A percentile compares a stretch with the other conserved stretches of the same genome.
Conservation (phyloP, 2,113 vertebrate genomes). For the Chaetodon trifascialis region DNA sequence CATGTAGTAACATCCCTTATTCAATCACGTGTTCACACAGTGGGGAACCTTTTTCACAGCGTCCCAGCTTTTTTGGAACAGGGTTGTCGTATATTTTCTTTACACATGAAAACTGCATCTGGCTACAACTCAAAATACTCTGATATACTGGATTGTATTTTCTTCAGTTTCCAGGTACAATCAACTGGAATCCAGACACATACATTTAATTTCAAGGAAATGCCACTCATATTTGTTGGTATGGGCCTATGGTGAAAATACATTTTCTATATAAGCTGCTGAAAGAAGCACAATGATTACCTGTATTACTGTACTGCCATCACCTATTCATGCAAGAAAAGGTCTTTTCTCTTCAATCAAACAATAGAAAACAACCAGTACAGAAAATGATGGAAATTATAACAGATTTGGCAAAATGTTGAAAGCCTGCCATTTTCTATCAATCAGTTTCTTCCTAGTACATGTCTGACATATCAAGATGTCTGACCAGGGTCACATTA, state of each 20-base stretch:
- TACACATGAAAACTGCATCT: not conserved
- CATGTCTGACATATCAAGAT: constrained; percentile 28
- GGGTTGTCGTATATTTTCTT: not conserved
- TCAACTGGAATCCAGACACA: not conserved
- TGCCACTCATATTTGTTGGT: not conserved
- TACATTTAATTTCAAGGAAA: constrained; percentile 4
- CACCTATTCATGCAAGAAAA: not conserved
- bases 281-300: not conserved
- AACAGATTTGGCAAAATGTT: constrained; percentile 26
- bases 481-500: constrained; percentile 33
- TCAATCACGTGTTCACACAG: too few relatives aligned
- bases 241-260: not conserved
- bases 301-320: constrained; percentile 5
- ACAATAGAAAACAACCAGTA: not conserved
- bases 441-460: constrained; percentile 4
- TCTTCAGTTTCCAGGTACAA: not conserved
- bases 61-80: too few relatives aligned
- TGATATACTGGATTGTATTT: not conserved
- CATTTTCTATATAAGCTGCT: not conserved
- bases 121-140: not conserved
- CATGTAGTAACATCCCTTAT: too few relatives aligned
- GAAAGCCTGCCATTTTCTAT: constrained; percentile 43
- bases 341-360: constrained; percentile 21
- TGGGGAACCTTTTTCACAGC: too few relatives aligned
- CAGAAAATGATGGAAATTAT: constrained; percentile 21